phyloP scores from a whole-genome alignment of 2,888 invertebrate genomes.

The Phorcus lineatus region DNA sequence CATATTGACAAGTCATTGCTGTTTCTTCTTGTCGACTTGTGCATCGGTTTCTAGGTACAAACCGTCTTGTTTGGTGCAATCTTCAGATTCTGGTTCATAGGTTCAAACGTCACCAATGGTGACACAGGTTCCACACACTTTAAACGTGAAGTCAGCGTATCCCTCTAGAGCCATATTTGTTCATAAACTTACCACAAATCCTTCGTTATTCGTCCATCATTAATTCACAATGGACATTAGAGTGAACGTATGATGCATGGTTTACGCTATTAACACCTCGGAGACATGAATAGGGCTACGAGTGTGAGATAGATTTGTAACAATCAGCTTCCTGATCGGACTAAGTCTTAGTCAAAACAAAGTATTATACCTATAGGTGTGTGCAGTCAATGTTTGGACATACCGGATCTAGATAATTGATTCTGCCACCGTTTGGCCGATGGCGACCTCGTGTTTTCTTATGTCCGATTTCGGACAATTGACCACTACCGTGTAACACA shows the following conservation, averaged over 20 bases:
- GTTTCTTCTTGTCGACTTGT: too few species aligned
- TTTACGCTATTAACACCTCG: too few species aligned
- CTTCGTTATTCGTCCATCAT: background rate
- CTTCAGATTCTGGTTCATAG: too few species aligned
- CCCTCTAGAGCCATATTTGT: background rate
- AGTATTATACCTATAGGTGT: slow-evolving; percentile 1
- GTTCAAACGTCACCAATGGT: too few species aligned
- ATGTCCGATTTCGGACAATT: slow-evolving; percentile 18
- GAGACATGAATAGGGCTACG: background rate
- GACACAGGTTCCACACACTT: too few species aligned
- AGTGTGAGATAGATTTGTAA: slow-evolving; percentile 6
- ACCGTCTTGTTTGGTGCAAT: too few species aligned
- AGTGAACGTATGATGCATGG: too few species aligned
- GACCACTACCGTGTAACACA: background rate
- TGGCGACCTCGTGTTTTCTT: background rate
- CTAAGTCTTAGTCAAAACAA: background rate
- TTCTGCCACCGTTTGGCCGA: background rate
- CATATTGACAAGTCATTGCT: too few species aligned
- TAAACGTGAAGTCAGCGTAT: too few species aligned
- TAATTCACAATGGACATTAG: slow-evolving; percentile 6
- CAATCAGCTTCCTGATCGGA: slow-evolving; percentile 1
- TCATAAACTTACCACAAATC: background rate
- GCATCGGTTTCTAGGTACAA: too few species aligned
- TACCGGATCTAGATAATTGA: slow-evolving; percentile 10
- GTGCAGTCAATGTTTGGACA: slow-evolving; percentile 2